Base-by-base conservation (phyloP, 2,113 vertebrate genomes). In the Genyomyrus donnyi region DNA sequence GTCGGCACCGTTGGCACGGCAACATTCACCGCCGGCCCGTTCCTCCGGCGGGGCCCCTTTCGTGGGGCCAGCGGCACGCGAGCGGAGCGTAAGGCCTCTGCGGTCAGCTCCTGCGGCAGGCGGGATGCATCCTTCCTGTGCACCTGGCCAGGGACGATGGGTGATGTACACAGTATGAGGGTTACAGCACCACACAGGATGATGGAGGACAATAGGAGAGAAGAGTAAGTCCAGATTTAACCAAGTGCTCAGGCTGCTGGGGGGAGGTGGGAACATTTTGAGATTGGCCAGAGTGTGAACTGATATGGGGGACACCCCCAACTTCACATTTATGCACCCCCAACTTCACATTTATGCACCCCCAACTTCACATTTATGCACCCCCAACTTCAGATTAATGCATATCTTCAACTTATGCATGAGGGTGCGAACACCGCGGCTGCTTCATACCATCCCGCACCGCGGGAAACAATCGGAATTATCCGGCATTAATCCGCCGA, bases 51-150 rank as follows among this genome's bases (percentile, higher is more conserved):
- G 39, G 49, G 93, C 91, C 90, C 93, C 93, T 89, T 93, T 91
- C n/a, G 89, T 24, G 66, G 95, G 94, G 93, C 94, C 0, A 97
- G 92, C 3, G 97, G 97, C 93, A 97, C 96, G 93, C 96, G 96
- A 91, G 96, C 93, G 46, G 93, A 89, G 1, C 94, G 93, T 80
- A 95, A 92, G 19, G 92, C 94, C 92, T 97, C 96, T 91, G 97
- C 92, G 21, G 96, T 96, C 95, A 96, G 96, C 90, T 97, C 97
- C 90, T 95, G 94, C 1, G 96, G 96, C 49, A 96, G 96, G 52
- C 94, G 94, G 3, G 96, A 94, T 52, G 96, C 91, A 90, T 97
- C 96, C 93, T 96, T 97, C 50, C 96, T 95, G 27, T 96, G 96
- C 90, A 97, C 96, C 97, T 98, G 87, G 56, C 6, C 35, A 89